A percentile compares a stretch with the other conserved stretches of the same genome.
These are phyloP conservation scores for Resseliella maxima DNA, from an alignment of 2,888 invertebrate species.

Conservation along the genomic window DNA sequence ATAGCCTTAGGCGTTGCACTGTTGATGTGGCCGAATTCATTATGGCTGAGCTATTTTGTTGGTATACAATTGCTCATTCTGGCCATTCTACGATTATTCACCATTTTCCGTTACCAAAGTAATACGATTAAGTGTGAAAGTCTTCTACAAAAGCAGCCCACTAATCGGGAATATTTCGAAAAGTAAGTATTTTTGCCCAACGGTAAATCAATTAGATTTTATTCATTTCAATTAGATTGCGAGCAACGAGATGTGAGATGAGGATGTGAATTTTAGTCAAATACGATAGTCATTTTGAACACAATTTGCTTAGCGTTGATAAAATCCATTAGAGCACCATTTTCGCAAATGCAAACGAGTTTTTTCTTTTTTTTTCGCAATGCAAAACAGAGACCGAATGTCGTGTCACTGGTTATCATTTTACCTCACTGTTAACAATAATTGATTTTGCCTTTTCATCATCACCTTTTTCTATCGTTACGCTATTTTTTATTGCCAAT, in stretches of 20 bases:
- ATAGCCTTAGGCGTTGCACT: slow-evolving; percentile 64
- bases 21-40: slow-evolving; percentile 66
- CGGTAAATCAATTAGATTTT: slow-evolving; percentile 24
- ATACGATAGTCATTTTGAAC: not conserved
- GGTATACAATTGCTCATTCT: slow-evolving; percentile 68
- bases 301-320: not conserved
- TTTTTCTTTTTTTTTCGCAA: not conserved
- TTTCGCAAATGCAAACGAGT: not conserved
- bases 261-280: too few species aligned
- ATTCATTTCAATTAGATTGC: not conserved
- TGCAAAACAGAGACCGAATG: not conserved
- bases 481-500: not conserved
- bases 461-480: not conserved
- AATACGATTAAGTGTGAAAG: slow-evolving; percentile 64
- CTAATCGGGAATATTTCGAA: slow-evolving; percentile 61
- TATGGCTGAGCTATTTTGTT: slow-evolving; percentile 70
- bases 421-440: not conserved
- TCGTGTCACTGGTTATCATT: not conserved
- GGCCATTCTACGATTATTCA: slow-evolving; percentile 67
- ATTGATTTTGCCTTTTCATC: slow-evolving; percentile 20
- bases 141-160: slow-evolving; percentile 60
- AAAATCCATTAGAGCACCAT: not conserved
- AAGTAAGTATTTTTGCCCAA: slow-evolving; percentile 61
- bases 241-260: too few species aligned
- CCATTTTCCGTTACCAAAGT: slow-evolving; percentile 63